These are phyloP conservation scores for Geodia barretti DNA, from an alignment of 37 sponge, comb jelly and placozoan genomes.

Conservation along the genomic window DNA sequence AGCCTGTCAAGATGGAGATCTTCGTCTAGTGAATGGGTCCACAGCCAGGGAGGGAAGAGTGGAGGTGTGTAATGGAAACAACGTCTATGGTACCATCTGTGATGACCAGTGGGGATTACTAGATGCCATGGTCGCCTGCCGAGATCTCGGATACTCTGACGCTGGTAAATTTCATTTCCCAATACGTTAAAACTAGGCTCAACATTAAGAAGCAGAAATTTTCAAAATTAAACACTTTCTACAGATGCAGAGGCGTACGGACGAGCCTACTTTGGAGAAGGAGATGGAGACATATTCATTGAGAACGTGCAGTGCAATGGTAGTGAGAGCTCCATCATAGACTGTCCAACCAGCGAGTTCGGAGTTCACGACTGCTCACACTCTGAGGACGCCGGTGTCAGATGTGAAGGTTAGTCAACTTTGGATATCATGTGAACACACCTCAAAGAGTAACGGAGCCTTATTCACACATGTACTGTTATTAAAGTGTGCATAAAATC, in stretches of 20 bases:
- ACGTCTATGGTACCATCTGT: not conserved
- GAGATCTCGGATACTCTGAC: constrained; percentile 9
- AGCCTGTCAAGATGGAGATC: not conserved
- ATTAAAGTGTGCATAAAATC: too few relatives aligned
- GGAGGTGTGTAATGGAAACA: constrained; percentile 1
- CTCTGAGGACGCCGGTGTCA: constrained; percentile 28
- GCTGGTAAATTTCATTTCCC: not conserved
- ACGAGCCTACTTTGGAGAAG: constrained; percentile 6
- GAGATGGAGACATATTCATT: constrained; percentile 14
- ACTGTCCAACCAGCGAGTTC: not conserved
- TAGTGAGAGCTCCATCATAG: constrained; percentile 4
- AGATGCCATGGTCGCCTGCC: not conserved
- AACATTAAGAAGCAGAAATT: not conserved
- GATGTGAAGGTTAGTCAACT: not conserved
- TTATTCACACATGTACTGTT: too few relatives aligned
- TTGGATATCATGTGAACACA: too few relatives aligned
- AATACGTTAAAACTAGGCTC: not conserved
- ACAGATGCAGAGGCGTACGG: not conserved
- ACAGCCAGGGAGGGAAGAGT: not conserved
- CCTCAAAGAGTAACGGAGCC: too few relatives aligned
- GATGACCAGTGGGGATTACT: constrained; percentile 6
- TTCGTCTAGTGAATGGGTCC: not conserved
- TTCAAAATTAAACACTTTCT: too few relatives aligned
- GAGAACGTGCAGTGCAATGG: constrained; percentile 25
- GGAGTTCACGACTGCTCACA: constrained; percentile 17